Conservation (phyloP, 1,140 invertebrate species). For the Phymorhynchus buccinoides region DNA sequence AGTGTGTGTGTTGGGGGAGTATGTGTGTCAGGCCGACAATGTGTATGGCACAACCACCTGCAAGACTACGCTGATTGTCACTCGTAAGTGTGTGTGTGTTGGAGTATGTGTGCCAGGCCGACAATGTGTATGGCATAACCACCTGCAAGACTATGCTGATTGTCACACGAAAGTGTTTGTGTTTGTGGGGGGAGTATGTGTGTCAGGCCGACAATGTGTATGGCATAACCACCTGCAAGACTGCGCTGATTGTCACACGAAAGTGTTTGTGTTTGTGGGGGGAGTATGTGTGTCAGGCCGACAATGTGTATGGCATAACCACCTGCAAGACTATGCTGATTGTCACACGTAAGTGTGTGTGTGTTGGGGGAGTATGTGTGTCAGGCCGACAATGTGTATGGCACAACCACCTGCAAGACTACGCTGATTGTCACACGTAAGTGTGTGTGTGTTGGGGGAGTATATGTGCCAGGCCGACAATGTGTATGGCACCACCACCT, state of each 20-base stretch:
- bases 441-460: slow-evolving; percentile 69
- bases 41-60: slow-evolving; percentile 67
- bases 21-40: slow-evolving; percentile 70
- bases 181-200: slow-evolving; percentile 71
- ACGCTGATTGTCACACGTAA: slow-evolving; percentile 70
- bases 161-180: slow-evolving; percentile 70
- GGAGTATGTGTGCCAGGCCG: slow-evolving; percentile 69
- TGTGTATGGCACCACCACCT: slow-evolving; percentile 66
- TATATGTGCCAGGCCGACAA: slow-evolving; percentile 71
- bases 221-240: slow-evolving; percentile 69
- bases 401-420: slow-evolving; percentile 68
- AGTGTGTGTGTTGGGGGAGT: slow-evolving; percentile 73
- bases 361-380: slow-evolving; percentile 71
- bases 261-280: too few relatives aligned
- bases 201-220: slow-evolving; percentile 68
- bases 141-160: slow-evolving; percentile 70
- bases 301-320: slow-evolving; percentile 68
- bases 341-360: too few relatives aligned
- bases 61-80: slow-evolving; percentile 69
- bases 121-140: slow-evolving; percentile 68
- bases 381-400: slow-evolving; percentile 68
- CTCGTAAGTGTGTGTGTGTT: slow-evolving; percentile 70
- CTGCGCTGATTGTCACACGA: slow-evolving; percentile 69
- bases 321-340: slow-evolving; percentile 70
- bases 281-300: slow-evolving; percentile 69